Evolutionary conservation across 2,888 invertebrate genomes (phyloP).

Genomic region (Steinernema hermaphroditum): DNA sequence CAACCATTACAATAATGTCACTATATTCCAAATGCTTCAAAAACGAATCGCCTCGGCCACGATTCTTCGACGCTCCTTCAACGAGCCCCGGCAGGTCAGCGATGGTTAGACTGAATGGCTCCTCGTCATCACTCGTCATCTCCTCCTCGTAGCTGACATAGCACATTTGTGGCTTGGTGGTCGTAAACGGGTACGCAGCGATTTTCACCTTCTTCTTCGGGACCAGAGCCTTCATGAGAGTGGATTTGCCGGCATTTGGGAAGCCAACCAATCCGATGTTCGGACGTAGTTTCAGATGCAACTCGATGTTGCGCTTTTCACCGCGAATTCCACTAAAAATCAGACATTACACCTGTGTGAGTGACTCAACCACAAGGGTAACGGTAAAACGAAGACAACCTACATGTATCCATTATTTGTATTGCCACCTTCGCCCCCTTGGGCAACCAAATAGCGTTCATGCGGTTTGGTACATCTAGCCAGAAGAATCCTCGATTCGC

Average conservation of each 20-base stretch:
- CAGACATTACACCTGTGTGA: neutral
- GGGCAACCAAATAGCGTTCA: slow-evolving; percentile 52
- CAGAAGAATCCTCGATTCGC: slow-evolving; percentile 46
- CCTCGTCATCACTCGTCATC: slow-evolving; percentile 21
- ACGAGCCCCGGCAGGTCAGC: slow-evolving; percentile 62
- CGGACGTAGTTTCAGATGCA: slow-evolving; percentile 60
- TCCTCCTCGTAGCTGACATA: slow-evolving; percentile 38
- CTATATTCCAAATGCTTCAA: slow-evolving; percentile 63
- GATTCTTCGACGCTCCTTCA: slow-evolving; percentile 60
- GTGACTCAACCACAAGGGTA: too few species aligned
- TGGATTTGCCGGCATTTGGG: slow-evolving; percentile 65
- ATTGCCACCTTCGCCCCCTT: slow-evolving; percentile 57
- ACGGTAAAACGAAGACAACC: neutral
- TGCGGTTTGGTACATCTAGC: slow-evolving; percentile 49
- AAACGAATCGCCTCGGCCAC: slow-evolving; percentile 58
- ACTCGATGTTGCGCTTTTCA: slow-evolving; percentile 44
- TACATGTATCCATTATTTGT: slow-evolving; percentile 48
- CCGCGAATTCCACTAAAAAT: slow-evolving; percentile 49
- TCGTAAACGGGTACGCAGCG: slow-evolving; percentile 63
- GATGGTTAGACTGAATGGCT: slow-evolving; percentile 55
- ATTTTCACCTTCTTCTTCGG: slow-evolving; percentile 60
- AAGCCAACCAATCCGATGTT: slow-evolving; percentile 63
- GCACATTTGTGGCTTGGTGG: slow-evolving; percentile 47
- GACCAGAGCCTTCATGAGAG: slow-evolving; percentile 58
- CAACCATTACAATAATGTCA: slow-evolving; percentile 60